Percentiles rank a stretch among this genome's conserved stretches.
These are phyloP conservation scores for Channa striata DNA, from an alignment of 2,797 vertebrate species.

Conservation along the genomic window DNA sequence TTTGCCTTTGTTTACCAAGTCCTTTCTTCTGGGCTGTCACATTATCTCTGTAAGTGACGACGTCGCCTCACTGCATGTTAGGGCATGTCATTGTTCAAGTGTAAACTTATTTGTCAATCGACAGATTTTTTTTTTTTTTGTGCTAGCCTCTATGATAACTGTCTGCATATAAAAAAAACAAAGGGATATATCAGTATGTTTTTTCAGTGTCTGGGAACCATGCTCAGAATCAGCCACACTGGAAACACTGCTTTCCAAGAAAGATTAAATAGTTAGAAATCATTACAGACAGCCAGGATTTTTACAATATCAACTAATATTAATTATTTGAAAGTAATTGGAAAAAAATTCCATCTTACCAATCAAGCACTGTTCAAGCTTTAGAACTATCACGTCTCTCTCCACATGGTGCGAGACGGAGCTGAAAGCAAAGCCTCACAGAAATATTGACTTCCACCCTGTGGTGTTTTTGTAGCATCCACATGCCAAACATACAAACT, in stretches of 20 bases:
- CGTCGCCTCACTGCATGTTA: constrained; percentile 51
- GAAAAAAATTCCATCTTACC: background rate
- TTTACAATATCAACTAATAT: constrained; percentile 23
- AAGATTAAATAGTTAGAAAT: constrained; percentile 5
- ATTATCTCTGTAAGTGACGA: constrained; percentile 74
- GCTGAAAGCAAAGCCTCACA: constrained; percentile 53
- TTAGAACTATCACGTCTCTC: constrained; percentile 31
- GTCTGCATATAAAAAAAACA: constrained; percentile 24
- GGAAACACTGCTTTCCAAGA: constrained; percentile 3
- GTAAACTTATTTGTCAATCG: constrained; percentile 42
- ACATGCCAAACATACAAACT: constrained; percentile 50
- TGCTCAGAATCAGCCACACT: background rate
- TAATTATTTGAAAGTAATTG: background rate
- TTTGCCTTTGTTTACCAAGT: constrained; percentile 72
- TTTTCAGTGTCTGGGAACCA: background rate
- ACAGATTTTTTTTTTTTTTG: constrained; percentile 30
- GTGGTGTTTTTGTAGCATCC: constrained; percentile 44
- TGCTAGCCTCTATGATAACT: constrained; percentile 9
- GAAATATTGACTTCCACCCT: constrained; percentile 65
- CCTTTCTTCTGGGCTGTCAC: constrained; percentile 74
- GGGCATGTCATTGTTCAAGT: constrained; percentile 27
- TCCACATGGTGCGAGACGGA: constrained; percentile 43
- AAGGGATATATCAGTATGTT: background rate
- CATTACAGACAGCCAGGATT: background rate
- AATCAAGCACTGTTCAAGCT: constrained; percentile 10